These are phyloP conservation scores for Eumerus sabulonum DNA, from an alignment of 2,888 invertebrate species.

Conservation along the genomic window DNA sequence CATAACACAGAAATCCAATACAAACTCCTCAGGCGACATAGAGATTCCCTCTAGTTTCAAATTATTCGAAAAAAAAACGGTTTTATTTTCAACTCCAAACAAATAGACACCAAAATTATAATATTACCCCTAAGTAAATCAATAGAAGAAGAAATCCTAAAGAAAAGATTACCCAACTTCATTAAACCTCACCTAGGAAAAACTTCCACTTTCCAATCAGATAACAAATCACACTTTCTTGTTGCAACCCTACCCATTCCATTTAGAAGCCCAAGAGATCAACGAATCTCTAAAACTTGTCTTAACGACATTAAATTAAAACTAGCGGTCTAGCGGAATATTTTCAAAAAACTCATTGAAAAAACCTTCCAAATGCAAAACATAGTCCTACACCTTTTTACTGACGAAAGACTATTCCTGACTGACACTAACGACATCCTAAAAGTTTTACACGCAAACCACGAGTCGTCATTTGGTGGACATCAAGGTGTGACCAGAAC, in stretches of 20 bases:
- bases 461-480: constrained; percentile 11
- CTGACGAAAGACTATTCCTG: neutral
- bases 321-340: neutral
- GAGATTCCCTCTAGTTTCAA: neutral
- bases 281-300: neutral
- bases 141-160: constrained; percentile 1
- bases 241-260: constrained; percentile 5
- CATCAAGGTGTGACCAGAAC: constrained; percentile 3
- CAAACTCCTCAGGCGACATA: neutral
- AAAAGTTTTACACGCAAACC: neutral
- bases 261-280: constrained; percentile 2
- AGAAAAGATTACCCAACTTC: constrained; percentile 10
- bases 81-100: too few species aligned
- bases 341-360: constrained; percentile 7
- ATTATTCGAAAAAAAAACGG: constrained; percentile 4
- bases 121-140: neutral
- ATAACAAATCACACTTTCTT: neutral
- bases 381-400: constrained; percentile 7
- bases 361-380: constrained; percentile 1
- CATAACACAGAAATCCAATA: neutral
- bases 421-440: neutral
- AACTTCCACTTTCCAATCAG: neutral
- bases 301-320: neutral
- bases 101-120: neutral
- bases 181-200: neutral